Evolutionary conservation across 2,113 vertebrate genomes (phyloP).

Genomic region (Empidonax traillii): DNA sequence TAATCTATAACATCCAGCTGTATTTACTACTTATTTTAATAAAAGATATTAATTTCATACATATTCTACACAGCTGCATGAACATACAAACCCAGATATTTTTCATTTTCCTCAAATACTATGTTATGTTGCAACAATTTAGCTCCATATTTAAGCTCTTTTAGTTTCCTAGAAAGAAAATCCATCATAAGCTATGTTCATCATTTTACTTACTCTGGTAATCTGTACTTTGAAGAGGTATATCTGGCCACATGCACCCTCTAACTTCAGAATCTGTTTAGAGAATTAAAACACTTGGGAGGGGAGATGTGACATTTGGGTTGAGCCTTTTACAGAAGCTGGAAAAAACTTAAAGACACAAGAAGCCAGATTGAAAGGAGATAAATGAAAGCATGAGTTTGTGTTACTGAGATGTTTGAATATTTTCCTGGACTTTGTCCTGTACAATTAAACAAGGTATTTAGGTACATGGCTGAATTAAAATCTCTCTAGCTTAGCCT

Average conservation of each 20-base stretch:
- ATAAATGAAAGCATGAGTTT: not conserved
- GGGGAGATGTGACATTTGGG: not conserved
- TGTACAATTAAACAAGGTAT: conserved; percentile 30
- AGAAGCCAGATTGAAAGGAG: not conserved
- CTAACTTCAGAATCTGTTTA: not conserved
- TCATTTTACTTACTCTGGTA: not conserved
- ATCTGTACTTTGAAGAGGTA: not conserved
- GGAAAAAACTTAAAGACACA: not conserved
- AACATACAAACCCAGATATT: not conserved
- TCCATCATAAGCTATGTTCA: not conserved
- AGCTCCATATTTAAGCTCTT: not conserved
- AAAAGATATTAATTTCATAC: not conserved
- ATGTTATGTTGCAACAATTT: not conserved
- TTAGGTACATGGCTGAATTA: conserved; percentile 21
- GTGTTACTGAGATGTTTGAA: not conserved
- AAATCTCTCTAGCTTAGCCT: not conserved
- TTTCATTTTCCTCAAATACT: not conserved
- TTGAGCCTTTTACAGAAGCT: not conserved
- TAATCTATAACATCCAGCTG: not conserved
- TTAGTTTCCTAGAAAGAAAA: conserved; percentile 14
- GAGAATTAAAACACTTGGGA: not conserved
- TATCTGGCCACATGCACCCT: not conserved
- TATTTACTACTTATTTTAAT: not conserved
- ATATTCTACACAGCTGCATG: not conserved
- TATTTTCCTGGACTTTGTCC: conserved; percentile 19